Evolutionary conservation across 53 echinoderm and acorn worm genomes (phyloP).

Genomic region (Crossaster papposus): DNA sequence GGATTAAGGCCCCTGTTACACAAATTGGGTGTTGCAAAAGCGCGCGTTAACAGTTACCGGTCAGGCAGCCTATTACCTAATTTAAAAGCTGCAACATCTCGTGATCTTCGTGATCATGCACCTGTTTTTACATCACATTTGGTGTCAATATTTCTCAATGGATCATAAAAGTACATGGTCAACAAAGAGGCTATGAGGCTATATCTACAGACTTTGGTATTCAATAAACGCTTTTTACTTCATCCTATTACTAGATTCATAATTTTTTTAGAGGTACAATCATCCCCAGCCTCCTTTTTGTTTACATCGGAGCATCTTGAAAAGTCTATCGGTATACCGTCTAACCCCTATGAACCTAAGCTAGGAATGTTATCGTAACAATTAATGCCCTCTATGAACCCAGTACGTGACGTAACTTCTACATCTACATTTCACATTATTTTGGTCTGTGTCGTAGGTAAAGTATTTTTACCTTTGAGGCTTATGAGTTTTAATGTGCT

Average conservation of each 20-base stretch:
- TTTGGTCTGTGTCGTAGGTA: background rate
- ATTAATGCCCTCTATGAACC: conserved; percentile 2
- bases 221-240: too few relatives aligned
- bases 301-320: background rate
- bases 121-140: background rate
- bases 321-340: background rate
- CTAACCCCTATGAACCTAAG: background rate
- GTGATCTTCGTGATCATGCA: background rate
- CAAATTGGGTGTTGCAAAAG: conserved; percentile 22
- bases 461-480: background rate
- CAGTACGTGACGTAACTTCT: conserved; percentile 26
- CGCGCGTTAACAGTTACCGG: conserved; percentile 9
- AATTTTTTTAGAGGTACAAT: background rate
- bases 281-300: background rate
- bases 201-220: too few relatives aligned
- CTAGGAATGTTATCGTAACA: background rate
- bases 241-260: background rate
- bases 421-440: background rate
- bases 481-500: background rate
- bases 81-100: background rate
- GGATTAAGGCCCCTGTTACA: conserved; percentile 18
- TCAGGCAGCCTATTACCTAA: background rate
- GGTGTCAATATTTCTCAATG: background rate
- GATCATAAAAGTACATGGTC: too few relatives aligned
- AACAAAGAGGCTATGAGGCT: too few relatives aligned